Evolutionary conservation across 2,113 vertebrate genomes (phyloP).

Genomic region (Chroicocephalus ridibundus): DNA sequence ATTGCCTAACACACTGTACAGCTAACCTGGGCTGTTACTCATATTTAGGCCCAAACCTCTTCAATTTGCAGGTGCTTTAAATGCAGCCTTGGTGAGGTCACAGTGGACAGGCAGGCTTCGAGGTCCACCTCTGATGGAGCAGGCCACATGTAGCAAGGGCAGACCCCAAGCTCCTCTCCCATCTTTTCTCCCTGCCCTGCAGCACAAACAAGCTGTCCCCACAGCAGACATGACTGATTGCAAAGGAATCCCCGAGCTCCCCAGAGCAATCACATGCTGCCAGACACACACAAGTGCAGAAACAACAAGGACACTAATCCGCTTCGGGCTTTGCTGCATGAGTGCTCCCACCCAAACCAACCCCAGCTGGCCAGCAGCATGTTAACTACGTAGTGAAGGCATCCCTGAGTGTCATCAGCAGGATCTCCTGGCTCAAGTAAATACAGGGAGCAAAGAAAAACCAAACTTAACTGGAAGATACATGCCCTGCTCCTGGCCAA

Average conservation of each 20-base stretch:
- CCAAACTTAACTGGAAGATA: background rate
- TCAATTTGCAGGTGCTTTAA: background rate
- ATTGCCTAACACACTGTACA: background rate
- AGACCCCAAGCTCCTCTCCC: background rate
- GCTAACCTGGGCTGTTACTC: background rate
- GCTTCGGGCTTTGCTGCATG: background rate
- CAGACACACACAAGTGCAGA: background rate
- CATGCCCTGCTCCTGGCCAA: background rate
- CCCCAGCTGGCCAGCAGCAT: background rate
- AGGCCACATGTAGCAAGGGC: background rate
- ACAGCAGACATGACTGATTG: conserved; percentile 3
- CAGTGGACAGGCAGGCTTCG: background rate
- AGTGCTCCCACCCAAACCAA: background rate
- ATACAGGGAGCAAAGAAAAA: background rate
- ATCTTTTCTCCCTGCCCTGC: background rate
- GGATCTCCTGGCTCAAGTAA: background rate
- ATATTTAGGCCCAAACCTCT: background rate
- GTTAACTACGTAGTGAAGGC: accelerated
- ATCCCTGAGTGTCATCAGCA: background rate
- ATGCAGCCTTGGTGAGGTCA: background rate
- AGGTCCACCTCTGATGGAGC: background rate
- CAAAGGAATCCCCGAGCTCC: background rate
- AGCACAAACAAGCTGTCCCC: background rate
- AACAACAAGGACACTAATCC: background rate
- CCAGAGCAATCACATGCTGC: background rate